phyloP scores from a whole-genome alignment of 2,888 invertebrate genomes.

The Ichneumon xanthorius region DNA sequence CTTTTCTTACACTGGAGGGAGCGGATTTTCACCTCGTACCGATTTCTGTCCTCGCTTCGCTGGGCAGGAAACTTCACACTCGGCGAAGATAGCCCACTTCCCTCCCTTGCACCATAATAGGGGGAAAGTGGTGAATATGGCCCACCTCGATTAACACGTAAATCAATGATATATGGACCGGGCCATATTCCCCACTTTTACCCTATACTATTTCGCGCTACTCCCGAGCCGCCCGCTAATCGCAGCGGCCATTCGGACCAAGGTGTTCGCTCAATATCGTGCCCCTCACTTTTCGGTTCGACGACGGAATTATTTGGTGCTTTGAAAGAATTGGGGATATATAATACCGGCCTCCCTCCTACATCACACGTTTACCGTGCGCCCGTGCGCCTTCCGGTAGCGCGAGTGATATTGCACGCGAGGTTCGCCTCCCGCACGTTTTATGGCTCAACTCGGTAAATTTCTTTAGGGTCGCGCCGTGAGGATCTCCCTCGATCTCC shows the following conservation, averaged over 20 bases:
- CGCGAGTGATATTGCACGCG: constrained; percentile 59
- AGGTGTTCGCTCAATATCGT: background rate
- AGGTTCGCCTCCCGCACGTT: constrained; percentile 38
- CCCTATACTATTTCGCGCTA: background rate
- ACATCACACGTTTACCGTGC: constrained; percentile 30
- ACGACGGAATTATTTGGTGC: constrained; percentile 33
- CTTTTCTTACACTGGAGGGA: too few relatives aligned
- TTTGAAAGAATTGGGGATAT: constrained; percentile 26
- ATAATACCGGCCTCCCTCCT: background rate
- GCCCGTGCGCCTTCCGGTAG: background rate
- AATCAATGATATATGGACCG: too few relatives aligned
- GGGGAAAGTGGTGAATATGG: too few relatives aligned
- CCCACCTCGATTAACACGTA: too few relatives aligned
- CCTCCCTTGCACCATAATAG: too few relatives aligned
- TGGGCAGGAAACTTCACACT: too few relatives aligned
- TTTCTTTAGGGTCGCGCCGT: constrained; percentile 52
- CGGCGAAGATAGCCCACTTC: too few relatives aligned
- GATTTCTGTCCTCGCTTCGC: too few relatives aligned
- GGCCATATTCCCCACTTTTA: too few relatives aligned
- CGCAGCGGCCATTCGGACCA: background rate
- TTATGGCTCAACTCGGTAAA: constrained; percentile 62
- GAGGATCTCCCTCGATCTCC: constrained; percentile 50
- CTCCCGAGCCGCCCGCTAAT: too few relatives aligned
- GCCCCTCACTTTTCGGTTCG: background rate
- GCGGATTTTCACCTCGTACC: too few relatives aligned